These are phyloP conservation scores for Nezara viridula DNA, from an alignment of 2,888 invertebrate species.

Conservation along the genomic window DNA sequence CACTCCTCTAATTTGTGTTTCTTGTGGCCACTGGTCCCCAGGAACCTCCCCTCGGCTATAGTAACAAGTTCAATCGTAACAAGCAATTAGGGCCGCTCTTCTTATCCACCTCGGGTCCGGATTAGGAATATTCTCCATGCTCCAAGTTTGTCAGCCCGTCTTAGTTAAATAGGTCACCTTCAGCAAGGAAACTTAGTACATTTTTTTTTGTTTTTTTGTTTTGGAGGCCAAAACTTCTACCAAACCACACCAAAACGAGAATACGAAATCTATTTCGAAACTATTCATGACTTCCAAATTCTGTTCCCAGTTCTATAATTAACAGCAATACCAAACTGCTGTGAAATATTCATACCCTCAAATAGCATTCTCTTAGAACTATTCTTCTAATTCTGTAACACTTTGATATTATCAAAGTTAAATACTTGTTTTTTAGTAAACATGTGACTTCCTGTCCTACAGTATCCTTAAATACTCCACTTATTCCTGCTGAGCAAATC, in stretches of 20 bases:
- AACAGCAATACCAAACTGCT: too few relatives aligned
- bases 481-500: too few relatives aligned
- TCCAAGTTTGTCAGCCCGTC: background rate
- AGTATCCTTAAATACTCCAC: too few relatives aligned
- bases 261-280: background rate
- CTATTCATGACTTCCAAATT: background rate
- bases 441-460: too few relatives aligned
- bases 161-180: background rate
- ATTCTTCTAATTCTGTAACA: too few relatives aligned
- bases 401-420: too few relatives aligned
- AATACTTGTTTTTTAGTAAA: too few relatives aligned
- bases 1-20: conserved; percentile 43
- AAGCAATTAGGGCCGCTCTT: conserved; percentile 4
- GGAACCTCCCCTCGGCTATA: background rate
- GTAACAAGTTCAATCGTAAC: conserved; percentile 38
- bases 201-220: background rate
- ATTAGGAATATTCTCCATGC: background rate
- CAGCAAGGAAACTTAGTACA: background rate
- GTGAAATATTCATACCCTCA: too few relatives aligned
- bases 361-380: too few relatives aligned
- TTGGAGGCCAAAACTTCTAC: background rate
- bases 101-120: background rate
- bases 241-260: background rate
- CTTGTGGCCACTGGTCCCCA: background rate
- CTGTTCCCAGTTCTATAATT: too few relatives aligned